phyloP scores from a whole-genome alignment of 2,113 vertebrate species.

The Phrynosoma blainvillii region DNA sequence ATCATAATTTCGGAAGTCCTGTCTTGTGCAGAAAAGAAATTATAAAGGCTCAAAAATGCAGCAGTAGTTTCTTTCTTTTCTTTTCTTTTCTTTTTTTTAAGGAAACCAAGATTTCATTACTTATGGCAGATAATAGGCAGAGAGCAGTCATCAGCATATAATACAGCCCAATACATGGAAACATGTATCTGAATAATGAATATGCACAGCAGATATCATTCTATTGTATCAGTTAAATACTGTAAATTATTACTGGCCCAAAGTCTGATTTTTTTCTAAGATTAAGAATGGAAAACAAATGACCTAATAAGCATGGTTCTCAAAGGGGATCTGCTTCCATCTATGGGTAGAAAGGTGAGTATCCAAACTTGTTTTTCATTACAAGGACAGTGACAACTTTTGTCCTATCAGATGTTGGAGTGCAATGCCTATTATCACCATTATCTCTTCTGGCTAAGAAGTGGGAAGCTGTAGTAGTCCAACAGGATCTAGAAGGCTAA shows the following conservation, averaged over 20 bases:
- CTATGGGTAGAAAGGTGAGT: not conserved
- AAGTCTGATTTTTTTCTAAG: not conserved
- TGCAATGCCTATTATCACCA: not conserved
- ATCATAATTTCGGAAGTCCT: constrained; percentile 66
- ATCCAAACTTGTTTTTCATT: not conserved
- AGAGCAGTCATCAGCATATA: constrained; percentile 24
- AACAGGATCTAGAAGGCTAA: not conserved
- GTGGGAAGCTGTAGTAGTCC: not conserved
- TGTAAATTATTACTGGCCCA: not conserved
- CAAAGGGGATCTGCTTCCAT: not conserved
- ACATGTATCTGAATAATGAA: not conserved
- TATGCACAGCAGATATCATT: not conserved
- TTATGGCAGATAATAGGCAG: constrained; percentile 24
- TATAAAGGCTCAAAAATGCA: constrained; percentile 22
- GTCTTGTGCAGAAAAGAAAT: constrained; percentile 56
- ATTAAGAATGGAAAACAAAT: not conserved
- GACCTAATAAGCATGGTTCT: not conserved
- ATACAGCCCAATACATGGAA: not conserved
- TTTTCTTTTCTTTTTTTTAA: not conserved
- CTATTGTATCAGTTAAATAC: not conserved
- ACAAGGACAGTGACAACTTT: not conserved
- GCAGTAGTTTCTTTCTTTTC: not conserved
- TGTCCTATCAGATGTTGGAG: not conserved
- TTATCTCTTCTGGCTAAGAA: no score
- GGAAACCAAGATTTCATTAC: constrained; percentile 39